These are phyloP conservation scores for Pluvialis apricaria DNA, from an alignment of 2,113 vertebrate species.

Conservation along the genomic window DNA sequence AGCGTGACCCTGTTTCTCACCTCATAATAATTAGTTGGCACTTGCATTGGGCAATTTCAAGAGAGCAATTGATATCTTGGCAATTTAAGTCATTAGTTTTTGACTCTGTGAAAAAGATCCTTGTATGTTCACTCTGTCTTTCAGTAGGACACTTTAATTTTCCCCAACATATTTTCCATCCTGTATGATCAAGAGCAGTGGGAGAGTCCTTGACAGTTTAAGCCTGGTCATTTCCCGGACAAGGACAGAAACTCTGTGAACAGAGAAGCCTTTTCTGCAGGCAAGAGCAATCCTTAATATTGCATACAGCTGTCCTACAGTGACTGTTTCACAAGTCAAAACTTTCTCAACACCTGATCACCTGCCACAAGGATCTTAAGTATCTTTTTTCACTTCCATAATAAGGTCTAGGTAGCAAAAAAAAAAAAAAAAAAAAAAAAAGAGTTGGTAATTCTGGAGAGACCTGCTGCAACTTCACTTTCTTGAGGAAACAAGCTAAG, in stretches of 20 bases:
- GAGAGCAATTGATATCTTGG: not conserved
- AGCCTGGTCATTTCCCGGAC: conserved; percentile 18
- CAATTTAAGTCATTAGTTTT: not conserved
- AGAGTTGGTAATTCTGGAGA: not conserved
- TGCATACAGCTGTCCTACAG: not conserved
- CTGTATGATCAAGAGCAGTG: conserved; percentile 2
- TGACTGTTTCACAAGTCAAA: not conserved
- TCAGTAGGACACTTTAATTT: conserved; percentile 4
- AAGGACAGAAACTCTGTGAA: conserved; percentile 13
- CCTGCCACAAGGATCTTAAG: not conserved
- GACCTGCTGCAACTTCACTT: not conserved
- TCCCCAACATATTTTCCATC: conserved; percentile 19
- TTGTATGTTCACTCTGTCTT: not conserved
- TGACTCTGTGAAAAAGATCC: not conserved
- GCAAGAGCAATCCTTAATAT: not conserved
- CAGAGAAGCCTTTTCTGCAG: conserved; percentile 45
- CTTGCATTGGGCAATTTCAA: not conserved
- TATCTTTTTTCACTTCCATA: not conserved
- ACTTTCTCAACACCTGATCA: not conserved
- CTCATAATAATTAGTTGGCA: not conserved
- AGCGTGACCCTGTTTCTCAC: not conserved
- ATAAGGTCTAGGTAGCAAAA: not conserved
- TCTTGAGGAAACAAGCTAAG: not conserved
- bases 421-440: not conserved
- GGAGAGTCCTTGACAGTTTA: conserved; percentile 34